A percentile compares a stretch with the other conserved stretches of the same genome.
Conservation (phyloP, 2,888 invertebrate genomes). For the Nephrotoma guestfalica region DNA sequence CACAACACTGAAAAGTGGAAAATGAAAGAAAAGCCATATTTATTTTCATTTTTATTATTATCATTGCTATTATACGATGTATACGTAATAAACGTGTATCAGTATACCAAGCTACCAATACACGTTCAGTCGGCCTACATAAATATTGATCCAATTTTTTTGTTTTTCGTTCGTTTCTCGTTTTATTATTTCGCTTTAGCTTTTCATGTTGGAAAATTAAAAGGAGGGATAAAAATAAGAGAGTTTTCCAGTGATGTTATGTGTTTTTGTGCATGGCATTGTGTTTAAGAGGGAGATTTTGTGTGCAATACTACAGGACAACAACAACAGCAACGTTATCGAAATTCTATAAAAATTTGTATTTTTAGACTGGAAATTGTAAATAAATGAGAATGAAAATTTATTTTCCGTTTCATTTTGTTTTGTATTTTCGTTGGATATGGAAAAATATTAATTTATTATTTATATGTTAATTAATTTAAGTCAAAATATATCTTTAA, state of each 20-base stretch:
- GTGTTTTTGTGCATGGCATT: not conserved
- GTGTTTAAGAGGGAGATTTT: not conserved
- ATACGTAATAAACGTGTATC: not conserved
- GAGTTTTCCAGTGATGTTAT: not conserved
- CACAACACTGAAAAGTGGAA: not conserved
- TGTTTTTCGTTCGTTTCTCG: not conserved
- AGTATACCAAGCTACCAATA: not conserved
- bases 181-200: not conserved
- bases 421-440: not conserved
- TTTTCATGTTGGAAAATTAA: not conserved
- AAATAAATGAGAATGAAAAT: not conserved
- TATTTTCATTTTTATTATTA: not conserved
- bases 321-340: not conserved
- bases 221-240: not conserved
- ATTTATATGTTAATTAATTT: not conserved
- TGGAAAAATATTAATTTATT: not conserved
- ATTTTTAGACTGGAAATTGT: not conserved
- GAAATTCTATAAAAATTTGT: not conserved
- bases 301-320: not conserved
- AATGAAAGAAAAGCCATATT: not conserved
- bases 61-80: not conserved
- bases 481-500: not conserved
- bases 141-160: not conserved
- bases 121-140: not conserved
- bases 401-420: not conserved